phyloP scores from a whole-genome alignment of 2,888 invertebrate species.

The Globia sparganii region DNA sequence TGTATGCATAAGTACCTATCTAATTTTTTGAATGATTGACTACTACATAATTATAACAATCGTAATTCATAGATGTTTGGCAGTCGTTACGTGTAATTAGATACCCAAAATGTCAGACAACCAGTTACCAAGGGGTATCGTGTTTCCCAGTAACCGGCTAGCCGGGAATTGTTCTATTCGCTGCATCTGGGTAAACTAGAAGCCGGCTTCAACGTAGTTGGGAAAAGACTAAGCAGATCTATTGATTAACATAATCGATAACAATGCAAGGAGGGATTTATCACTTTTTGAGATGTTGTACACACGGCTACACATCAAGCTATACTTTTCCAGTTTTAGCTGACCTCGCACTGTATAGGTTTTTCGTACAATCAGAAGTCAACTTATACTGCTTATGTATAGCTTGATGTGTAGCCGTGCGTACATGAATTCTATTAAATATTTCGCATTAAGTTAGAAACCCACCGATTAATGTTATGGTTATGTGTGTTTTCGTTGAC shows the following conservation, averaged over 20 bases:
- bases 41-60: not conserved
- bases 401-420: too few species aligned
- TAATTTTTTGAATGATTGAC: too few species aligned
- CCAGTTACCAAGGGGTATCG: not conserved
- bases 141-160: not conserved
- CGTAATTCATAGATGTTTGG: not conserved
- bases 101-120: not conserved
- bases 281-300: not conserved
- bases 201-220: too few species aligned
- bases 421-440: not conserved
- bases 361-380: too few species aligned
- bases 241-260: not conserved
- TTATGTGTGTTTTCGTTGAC: not conserved
- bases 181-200: too few species aligned
- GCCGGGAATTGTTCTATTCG: too few species aligned
- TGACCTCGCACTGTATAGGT: too few species aligned
- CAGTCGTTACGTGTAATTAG: not conserved
- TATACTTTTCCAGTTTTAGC: too few species aligned
- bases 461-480: not conserved
- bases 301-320: too few species aligned
- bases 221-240: not conserved
- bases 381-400: too few species aligned
- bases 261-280: not conserved
- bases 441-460: too few species aligned
- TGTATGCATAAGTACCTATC: not conserved